Base-by-base conservation (phyloP, 2,113 vertebrate species). In the Peromyscus polionotus region DNA sequence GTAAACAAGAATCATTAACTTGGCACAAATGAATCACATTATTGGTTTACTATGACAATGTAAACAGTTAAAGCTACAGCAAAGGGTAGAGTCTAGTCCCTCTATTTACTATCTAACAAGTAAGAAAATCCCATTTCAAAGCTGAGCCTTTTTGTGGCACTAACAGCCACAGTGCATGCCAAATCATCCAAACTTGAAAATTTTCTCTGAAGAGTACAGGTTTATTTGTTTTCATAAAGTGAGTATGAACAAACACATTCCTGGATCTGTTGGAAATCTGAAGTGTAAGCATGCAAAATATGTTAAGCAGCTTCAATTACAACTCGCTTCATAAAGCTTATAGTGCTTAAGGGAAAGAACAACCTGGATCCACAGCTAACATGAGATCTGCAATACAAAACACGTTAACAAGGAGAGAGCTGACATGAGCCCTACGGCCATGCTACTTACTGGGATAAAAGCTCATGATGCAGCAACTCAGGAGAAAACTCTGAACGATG, bases 191-290 rank as follows among this genome's bases (percentile, higher is more conserved):
- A 73, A 39, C 97, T 87, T 87, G 14, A 90, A 42, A 94, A 96
- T 80, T 3, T 93, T 2, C 90, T 94, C 86, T 92, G 96, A 96
- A 96, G 0, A 3, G 31, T 24, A 73, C 0, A 57, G 10, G 4
- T 9, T 95, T 95, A 68, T 86, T 92, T 93, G 20, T 73, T 96
- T 97, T 94, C 13, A 65, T 95, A 22, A 96, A 96, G 96, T 48
- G 2, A 3, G 0, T 17, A 6, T 89, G 92, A 75, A 91, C 14
- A 97, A 97, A 81, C 88, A 31, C 22, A 33, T 88, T 36, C 97
- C 11, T 72, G 7, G 11, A 73, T 48, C 45, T 96, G 73, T 54
- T 77, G 57, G 73, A 89, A 80, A 87, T 97, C 48, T 97, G 57
- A 93, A 90, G 84, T 90, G 14, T 12, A 94, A 33, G 7, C 45